These are phyloP conservation scores for Coenobita brevimanus DNA, from an alignment of 1,140 invertebrate genomes.

Conservation along the genomic window DNA sequence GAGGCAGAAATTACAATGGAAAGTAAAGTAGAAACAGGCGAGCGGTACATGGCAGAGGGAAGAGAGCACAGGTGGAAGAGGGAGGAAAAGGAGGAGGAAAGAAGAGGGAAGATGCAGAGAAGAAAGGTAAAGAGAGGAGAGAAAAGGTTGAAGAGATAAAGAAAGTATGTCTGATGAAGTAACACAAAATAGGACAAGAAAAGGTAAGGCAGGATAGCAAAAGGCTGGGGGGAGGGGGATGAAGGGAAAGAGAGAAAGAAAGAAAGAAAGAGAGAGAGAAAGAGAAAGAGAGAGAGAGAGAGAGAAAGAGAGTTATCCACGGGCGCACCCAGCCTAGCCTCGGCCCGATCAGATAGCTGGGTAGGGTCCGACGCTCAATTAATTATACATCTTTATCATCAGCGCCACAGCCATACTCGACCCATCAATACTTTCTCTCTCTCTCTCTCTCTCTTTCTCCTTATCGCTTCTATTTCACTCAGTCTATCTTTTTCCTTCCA, in stretches of 20 bases:
- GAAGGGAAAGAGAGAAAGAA: not conserved
- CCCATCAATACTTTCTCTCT: slow-evolving; percentile 14
- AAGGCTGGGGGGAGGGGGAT: no score
- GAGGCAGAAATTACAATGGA: not conserved
- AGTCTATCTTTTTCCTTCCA: not conserved
- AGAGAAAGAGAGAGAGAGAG: not conserved
- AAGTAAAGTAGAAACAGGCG: not conserved
- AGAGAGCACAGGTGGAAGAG: not conserved
- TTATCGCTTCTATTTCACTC: not conserved
- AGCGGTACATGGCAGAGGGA: not conserved
- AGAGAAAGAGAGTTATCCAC: not conserved
- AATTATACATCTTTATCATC: slow-evolving; percentile 34
- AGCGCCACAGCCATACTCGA: not conserved
- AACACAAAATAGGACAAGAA: no score
- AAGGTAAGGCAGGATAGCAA: no score
- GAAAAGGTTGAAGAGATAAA: not conserved
- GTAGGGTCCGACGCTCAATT: slow-evolving; percentile 31
- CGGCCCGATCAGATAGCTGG: slow-evolving; percentile 18
- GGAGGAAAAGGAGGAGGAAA: not conserved
- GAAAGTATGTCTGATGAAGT: no score
- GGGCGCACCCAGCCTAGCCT: not conserved
- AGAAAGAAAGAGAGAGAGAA: not conserved
- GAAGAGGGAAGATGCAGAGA: not conserved
- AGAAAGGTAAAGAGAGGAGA: not conserved
- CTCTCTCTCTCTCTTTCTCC: not conserved